Evolutionary conservation across 2,797 vertebrate species (phyloP).

Genomic region (Sebastes jordani): DNA sequence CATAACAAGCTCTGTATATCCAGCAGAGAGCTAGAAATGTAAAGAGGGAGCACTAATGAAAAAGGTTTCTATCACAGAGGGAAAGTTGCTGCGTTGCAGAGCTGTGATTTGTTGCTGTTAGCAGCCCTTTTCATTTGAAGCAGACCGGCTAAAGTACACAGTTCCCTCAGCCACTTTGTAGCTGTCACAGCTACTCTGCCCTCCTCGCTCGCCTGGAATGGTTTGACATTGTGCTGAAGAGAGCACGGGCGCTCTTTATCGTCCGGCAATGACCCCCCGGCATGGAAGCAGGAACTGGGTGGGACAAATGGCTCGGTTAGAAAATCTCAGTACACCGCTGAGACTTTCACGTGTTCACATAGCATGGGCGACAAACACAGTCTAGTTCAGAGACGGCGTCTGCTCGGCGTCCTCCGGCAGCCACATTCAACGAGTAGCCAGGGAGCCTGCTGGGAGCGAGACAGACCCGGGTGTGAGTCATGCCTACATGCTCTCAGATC

Average conservation of each 20-base stretch:
- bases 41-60: constrained; percentile 60
- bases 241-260: constrained; percentile 55
- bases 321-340: constrained; percentile 55
- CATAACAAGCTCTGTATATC: constrained; percentile 39
- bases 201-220: constrained; percentile 48
- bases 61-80: constrained; percentile 62
- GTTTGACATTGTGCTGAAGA: constrained; percentile 70
- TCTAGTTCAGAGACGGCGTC: constrained; percentile 37
- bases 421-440: constrained; percentile 50
- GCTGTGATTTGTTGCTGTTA: constrained; percentile 72
- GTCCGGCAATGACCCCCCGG: constrained; percentile 63
- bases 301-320: constrained; percentile 65
- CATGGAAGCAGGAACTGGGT: constrained; percentile 48
- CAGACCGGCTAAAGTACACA: constrained; percentile 72
- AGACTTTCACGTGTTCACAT: constrained; percentile 64
- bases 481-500: constrained; percentile 66
- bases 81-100: constrained; percentile 67
- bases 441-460: constrained; percentile 60
- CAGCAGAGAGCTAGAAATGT: constrained; percentile 50
- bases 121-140: constrained; percentile 67
- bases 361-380: constrained; percentile 47
- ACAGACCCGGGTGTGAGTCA: constrained; percentile 65
- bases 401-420: constrained; percentile 53
- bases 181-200: constrained; percentile 73
- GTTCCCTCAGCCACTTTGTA: constrained; percentile 76